These are phyloP conservation scores for Leptinotarsa juncta DNA, from an alignment of 2,888 invertebrate species.

Conservation along the genomic window DNA sequence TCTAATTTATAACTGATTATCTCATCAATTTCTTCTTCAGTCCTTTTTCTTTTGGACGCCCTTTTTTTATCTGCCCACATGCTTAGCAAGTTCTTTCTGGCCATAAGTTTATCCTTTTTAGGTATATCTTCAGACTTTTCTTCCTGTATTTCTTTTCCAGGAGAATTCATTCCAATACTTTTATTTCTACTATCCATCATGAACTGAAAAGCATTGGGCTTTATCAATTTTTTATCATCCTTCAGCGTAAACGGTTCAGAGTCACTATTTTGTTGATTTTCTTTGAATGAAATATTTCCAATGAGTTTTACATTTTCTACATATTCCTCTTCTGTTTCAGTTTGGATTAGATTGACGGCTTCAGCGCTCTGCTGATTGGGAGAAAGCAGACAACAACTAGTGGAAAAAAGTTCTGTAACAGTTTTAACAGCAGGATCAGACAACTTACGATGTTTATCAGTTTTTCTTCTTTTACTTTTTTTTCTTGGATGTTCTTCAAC, in stretches of 20 bases:
- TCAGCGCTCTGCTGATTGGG: conserved; percentile 37
- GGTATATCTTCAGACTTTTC: conserved; percentile 50
- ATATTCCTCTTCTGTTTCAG: background rate
- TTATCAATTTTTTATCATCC: background rate
- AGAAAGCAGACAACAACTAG: conserved; percentile 47
- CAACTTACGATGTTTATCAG: conserved; percentile 39
- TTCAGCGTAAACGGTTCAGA: conserved; percentile 5
- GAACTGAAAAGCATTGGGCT: conserved; percentile 72
- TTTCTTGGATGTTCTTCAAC: conserved; percentile 10
- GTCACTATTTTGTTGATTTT: background rate
- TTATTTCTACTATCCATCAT: conserved; percentile 77
- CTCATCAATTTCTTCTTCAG: conserved; percentile 70
- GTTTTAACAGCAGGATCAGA: conserved; percentile 50
- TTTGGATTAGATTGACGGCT: background rate
- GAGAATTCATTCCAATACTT: conserved; percentile 73
- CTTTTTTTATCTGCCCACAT: conserved; percentile 76
- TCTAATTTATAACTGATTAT: conserved; percentile 71
- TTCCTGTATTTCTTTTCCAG: conserved; percentile 69
- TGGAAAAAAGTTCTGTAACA: conserved; percentile 48
- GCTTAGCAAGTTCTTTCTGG: conserved; percentile 69
- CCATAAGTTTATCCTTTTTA: conserved; percentile 51
- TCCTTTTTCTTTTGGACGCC: conserved; percentile 69
- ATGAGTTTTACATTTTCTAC: background rate
- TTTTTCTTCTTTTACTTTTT: conserved; percentile 40
- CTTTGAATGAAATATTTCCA: background rate